Percentiles rank a stretch among this genome's conserved stretches.
Evolutionary conservation across 2,113 vertebrate species (phyloP).

Genomic region (Gobiocypris rarus): DNA sequence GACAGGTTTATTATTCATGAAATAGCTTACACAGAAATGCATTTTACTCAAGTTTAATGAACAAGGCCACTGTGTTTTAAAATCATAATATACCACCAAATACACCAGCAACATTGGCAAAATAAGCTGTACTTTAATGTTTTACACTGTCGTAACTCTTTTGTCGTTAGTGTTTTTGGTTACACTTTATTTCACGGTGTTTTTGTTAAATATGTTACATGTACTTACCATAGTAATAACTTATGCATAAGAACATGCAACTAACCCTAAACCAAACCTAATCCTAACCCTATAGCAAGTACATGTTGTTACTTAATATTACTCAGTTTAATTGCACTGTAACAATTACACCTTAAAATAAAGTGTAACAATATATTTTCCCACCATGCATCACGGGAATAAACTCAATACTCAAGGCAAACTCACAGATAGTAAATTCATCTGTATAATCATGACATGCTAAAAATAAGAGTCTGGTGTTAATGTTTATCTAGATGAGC

Average conservation of each 20-base stretch:
- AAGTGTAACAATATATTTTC: neutral
- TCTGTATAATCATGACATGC: constrained; percentile 13
- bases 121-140: neutral
- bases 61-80: neutral
- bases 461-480: constrained; percentile 23
- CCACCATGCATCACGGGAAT: neutral
- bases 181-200: no score
- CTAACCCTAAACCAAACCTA: no score
- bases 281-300: no score
- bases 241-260: no score
- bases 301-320: no score
- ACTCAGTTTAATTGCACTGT: no score
- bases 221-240: no score
- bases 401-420: neutral
- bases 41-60: neutral
- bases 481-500: constrained; percentile 45
- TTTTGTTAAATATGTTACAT: no score
- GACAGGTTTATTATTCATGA: no score
- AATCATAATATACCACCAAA: neutral
- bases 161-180: no score
- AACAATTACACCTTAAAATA: no score
- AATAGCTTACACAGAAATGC: neutral
- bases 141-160: neutral
- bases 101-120: neutral
- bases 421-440: constrained; percentile 5